phyloP scores from a whole-genome alignment of 37 sponge, comb jelly and placozoan genomes.

The Diacarnus erythraeanus region DNA sequence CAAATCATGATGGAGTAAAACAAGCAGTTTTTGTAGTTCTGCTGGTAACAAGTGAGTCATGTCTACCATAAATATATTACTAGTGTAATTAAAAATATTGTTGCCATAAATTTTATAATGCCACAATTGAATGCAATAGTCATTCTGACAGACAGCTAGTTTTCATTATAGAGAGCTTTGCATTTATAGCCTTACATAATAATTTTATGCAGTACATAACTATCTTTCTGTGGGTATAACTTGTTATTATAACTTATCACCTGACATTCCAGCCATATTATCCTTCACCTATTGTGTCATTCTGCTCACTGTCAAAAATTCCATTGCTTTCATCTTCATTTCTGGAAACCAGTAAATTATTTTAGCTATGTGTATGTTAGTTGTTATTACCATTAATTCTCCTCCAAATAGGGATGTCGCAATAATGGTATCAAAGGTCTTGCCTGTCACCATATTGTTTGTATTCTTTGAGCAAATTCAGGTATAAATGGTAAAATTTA shows the following conservation, averaged over 20 bases:
- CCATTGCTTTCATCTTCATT: not conserved
- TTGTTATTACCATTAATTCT: not conserved
- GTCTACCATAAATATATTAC: not conserved
- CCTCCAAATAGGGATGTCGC: not conserved
- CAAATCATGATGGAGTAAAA: conserved; percentile 30
- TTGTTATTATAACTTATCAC: too few species aligned
- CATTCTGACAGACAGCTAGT: conserved; percentile 13
- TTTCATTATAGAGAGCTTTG: conserved; percentile 9
- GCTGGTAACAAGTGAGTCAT: conserved; percentile 3
- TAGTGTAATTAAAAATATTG: conserved; percentile 4
- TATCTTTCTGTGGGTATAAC: not conserved
- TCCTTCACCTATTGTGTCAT: not conserved
- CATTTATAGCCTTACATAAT: not conserved
- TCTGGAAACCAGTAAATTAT: not conserved
- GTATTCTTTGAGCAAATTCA: not conserved
- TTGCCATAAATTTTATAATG: not conserved
- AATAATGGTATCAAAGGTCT: not conserved
- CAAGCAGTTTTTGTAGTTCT: conserved; percentile 12
- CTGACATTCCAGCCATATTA: too few species aligned
- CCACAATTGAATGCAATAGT: not conserved
- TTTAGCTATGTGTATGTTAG: not conserved
- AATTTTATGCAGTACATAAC: not conserved
- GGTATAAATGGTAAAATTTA: not conserved
- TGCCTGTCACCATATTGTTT: not conserved
- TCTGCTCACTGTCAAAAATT: not conserved